phyloP scores from a whole-genome alignment of 1,140 invertebrate species.

The Probaryconus sp. region DNA sequence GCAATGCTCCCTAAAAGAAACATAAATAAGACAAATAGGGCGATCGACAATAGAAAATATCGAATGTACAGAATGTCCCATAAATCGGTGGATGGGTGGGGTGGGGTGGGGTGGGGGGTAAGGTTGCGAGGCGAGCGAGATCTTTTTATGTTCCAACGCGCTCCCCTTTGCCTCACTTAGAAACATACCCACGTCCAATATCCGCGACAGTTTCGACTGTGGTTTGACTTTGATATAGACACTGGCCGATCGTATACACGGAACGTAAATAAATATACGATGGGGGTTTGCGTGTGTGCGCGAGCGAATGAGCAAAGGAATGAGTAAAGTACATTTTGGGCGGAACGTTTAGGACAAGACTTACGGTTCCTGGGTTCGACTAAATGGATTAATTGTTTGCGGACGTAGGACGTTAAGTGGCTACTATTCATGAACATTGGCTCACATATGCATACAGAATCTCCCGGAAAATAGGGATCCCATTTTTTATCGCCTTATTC shows the following conservation, averaged over 20 bases:
- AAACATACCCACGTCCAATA: conserved; percentile 73
- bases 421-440: conserved; percentile 55
- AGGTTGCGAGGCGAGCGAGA: conserved; percentile 70
- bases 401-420: conserved; percentile 61
- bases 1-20: conserved; percentile 74
- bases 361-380: conserved; percentile 41
- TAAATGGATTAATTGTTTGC: conserved; percentile 65
- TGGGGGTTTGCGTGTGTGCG: conserved; percentile 17
- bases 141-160: conserved; percentile 77
- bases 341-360: conserved; percentile 52
- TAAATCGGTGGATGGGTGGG: conserved; percentile 72
- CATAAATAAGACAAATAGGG: conserved; percentile 79
- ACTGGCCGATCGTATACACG: conserved; percentile 32
- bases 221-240: conserved; percentile 67
- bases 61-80: conserved; percentile 77
- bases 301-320: conserved; percentile 18
- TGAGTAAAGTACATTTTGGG: conserved; percentile 52
- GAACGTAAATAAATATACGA: conserved; percentile 46
- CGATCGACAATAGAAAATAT: conserved; percentile 78
- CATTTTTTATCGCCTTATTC: too few relatives aligned
- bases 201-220: conserved; percentile 70
- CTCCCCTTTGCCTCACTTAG: conserved; percentile 67
- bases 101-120: conserved; percentile 40
- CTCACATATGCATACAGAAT: conserved; percentile 11
- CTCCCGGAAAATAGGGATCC: background rate